Evolutionary conservation across 2,888 invertebrate species (phyloP).

Genomic region (Trichogramma dendrolimi): DNA sequence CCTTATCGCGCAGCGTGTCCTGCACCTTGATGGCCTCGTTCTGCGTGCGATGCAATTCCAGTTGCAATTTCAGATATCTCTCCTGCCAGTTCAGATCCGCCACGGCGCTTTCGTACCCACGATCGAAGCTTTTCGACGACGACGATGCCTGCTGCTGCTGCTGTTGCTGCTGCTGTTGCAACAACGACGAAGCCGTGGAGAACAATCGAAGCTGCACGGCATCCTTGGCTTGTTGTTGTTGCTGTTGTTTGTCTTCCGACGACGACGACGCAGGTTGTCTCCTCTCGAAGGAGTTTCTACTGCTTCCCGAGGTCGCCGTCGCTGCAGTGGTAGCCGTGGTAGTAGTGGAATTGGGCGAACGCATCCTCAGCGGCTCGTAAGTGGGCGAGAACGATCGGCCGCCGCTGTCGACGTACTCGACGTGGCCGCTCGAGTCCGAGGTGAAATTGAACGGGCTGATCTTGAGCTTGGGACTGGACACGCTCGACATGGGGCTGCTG

Average conservation of each 20-base stretch:
- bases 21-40: constrained; percentile 83
- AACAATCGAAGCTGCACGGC: constrained; percentile 45
- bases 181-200: background rate
- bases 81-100: constrained; percentile 80
- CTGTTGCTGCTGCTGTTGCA: constrained; percentile 4
- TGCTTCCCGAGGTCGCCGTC: constrained; percentile 2
- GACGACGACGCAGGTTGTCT: constrained; percentile 34
- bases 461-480: constrained; percentile 32
- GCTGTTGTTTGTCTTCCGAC: background rate
- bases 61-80: constrained; percentile 77
- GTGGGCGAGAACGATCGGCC: constrained; percentile 28
- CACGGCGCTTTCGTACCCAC: constrained; percentile 43
- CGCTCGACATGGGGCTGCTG: constrained; percentile 15
- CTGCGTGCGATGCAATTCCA: constrained; percentile 80
- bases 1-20: constrained; percentile 88
- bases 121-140: constrained; percentile 47
- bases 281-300: constrained; percentile 36
- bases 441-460: constrained; percentile 46
- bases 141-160: constrained; percentile 37
- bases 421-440: constrained; percentile 48
- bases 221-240: constrained; percentile 41
- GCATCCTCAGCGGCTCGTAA: constrained; percentile 35
- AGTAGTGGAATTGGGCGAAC: too few relatives aligned
- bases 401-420: constrained; percentile 43
- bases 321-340: too few relatives aligned